Evolutionary conservation across 2,888 invertebrate genomes (phyloP).

Genomic region (Phalera bucephala): DNA sequence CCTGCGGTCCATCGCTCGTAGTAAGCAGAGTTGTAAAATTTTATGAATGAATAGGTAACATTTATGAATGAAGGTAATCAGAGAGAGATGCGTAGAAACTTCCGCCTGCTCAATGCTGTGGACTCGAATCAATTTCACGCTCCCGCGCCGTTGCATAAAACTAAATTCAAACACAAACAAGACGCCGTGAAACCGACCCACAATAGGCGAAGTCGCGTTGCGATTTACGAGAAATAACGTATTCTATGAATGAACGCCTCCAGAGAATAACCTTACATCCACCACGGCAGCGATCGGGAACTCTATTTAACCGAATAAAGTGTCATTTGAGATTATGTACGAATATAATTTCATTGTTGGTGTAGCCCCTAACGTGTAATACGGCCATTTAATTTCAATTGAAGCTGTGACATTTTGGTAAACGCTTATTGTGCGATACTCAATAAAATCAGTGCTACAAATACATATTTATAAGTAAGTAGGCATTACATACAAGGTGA

Average conservation of each 20-base stretch:
- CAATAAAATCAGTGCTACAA: slow-evolving; percentile 5
- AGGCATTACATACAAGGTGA: slow-evolving; percentile 3
- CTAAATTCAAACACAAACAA: slow-evolving; percentile 59
- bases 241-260: slow-evolving; percentile 73
- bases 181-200: slow-evolving; percentile 42
- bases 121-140: slow-evolving; percentile 73
- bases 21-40: slow-evolving; percentile 63
- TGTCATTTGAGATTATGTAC: slow-evolving; percentile 57
- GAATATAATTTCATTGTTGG: slow-evolving; percentile 49
- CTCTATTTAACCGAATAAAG: slow-evolving; percentile 62
- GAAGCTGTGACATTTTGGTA: slow-evolving; percentile 19
- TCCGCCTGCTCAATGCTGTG: slow-evolving; percentile 57
- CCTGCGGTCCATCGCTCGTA: slow-evolving; percentile 53
- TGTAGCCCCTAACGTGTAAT: slow-evolving; percentile 50
- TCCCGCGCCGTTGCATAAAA: slow-evolving; percentile 75
- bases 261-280: slow-evolving; percentile 52
- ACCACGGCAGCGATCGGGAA: slow-evolving; percentile 40
- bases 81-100: slow-evolving; percentile 48
- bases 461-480: not conserved
- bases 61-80: slow-evolving; percentile 56
- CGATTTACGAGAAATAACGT: slow-evolving; percentile 60
- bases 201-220: slow-evolving; percentile 40
- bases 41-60: slow-evolving; percentile 59
- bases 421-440: slow-evolving; percentile 3
- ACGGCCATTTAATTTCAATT: slow-evolving; percentile 58